These are phyloP conservation scores for Jordanella pulchra DNA, from an alignment of 2,797 vertebrate genomes.

Conservation along the genomic window DNA sequence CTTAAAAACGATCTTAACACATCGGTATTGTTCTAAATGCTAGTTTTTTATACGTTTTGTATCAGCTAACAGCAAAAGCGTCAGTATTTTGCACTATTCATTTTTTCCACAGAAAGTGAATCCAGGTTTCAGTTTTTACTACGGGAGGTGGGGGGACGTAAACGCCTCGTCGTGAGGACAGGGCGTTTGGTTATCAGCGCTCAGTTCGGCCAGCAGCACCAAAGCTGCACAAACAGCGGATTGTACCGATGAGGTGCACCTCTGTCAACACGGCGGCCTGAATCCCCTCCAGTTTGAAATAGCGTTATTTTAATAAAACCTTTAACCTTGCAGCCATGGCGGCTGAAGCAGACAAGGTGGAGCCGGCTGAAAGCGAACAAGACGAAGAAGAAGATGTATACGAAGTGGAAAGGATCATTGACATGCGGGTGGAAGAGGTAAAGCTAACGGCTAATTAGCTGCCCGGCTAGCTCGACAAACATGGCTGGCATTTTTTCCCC, in stretches of 20 bases:
- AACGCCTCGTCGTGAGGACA: slow-evolving; percentile 35
- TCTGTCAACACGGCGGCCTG: slow-evolving; percentile 29
- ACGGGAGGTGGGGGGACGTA: not conserved
- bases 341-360: slow-evolving; percentile 61
- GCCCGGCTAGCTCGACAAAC: slow-evolving; percentile 45
- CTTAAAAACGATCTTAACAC: too few species aligned
- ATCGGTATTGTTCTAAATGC: too few species aligned
- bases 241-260: slow-evolving; percentile 29
- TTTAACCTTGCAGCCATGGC: slow-evolving; percentile 51
- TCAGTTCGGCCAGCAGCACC: slow-evolving; percentile 32
- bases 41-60: too few species aligned
- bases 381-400: slow-evolving; percentile 90
- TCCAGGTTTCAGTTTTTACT: not conserved
- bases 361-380: slow-evolving; percentile 83
- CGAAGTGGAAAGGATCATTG: slow-evolving; percentile 96
- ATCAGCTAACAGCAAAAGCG: not conserved
- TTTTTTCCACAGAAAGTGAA: not conserved
- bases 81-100: not conserved
- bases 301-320: not conserved
- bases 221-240: slow-evolving; percentile 20
- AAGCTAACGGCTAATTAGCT: slow-evolving; percentile 50
- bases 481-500: slow-evolving; percentile 41
- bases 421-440: slow-evolving; percentile 91
- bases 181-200: slow-evolving; percentile 40
- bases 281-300: not conserved